A percentile compares a stretch with the other conserved stretches of the same genome.
phyloP scores from a whole-genome alignment of 1,140 invertebrate genomes.

The Drosophila orena region DNA sequence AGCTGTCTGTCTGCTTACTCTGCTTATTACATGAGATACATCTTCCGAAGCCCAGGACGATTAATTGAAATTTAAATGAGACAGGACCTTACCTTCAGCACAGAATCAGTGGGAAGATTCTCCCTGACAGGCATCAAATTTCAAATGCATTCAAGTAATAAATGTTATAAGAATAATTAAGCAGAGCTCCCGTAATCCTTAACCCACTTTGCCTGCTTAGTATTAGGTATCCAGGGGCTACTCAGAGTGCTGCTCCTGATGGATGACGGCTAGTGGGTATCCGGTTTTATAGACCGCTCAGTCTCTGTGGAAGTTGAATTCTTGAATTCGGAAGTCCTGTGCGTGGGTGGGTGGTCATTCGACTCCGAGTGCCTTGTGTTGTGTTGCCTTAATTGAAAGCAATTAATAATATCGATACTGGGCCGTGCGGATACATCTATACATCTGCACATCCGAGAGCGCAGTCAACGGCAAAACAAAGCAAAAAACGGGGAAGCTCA shows the following conservation, averaged over 20 bases:
- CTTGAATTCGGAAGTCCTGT: neutral
- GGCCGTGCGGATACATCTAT: conserved; percentile 11
- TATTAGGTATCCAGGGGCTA: too few species aligned
- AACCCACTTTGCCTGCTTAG: too few species aligned
- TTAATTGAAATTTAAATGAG: conserved; percentile 56
- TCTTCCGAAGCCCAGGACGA: conserved; percentile 10
- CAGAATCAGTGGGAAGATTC: too few species aligned
- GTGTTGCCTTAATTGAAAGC: conserved; percentile 60
- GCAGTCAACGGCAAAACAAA: conserved; percentile 7
- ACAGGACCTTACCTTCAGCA: neutral
- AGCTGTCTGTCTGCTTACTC: conserved; percentile 29
- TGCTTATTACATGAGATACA: conserved; percentile 46
- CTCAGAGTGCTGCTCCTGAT: neutral
- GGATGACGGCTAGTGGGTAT: neutral
- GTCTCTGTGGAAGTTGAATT: neutral
- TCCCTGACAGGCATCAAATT: too few species aligned
- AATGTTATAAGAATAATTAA: too few species aligned
- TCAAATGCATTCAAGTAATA: too few species aligned
- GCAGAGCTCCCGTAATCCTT: too few species aligned
- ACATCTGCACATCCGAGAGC: conserved; percentile 11
- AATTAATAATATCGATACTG: conserved; percentile 64
- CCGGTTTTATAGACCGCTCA: neutral
- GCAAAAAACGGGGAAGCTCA: neutral
- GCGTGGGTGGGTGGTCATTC: neutral
- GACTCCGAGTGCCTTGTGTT: conserved; percentile 38